phyloP scores from a whole-genome alignment of 2,113 vertebrate species.

The Leucoraja erinaceus region DNA sequence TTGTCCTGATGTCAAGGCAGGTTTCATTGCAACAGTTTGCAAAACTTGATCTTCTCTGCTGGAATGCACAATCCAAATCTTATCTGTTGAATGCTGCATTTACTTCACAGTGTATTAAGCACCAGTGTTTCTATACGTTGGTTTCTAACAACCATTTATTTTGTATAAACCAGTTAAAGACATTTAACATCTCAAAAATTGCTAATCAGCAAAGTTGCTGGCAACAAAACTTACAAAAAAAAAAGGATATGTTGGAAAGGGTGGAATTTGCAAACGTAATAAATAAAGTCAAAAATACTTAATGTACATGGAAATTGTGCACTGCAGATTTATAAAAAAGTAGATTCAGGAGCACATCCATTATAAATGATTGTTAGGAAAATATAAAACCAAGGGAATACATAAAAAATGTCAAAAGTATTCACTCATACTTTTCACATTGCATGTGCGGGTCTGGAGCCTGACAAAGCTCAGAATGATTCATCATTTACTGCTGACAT shows the following conservation, averaged over 20 bases:
- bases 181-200: slow-evolving; percentile 72
- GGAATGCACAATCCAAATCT: slow-evolving; percentile 61
- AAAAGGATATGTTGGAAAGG: slow-evolving; percentile 66
- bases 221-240: slow-evolving; percentile 65
- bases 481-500: slow-evolving; percentile 91
- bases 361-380: slow-evolving; percentile 85
- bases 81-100: slow-evolving; percentile 61
- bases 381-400: slow-evolving; percentile 97
- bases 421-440: slow-evolving; percentile 66
- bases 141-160: slow-evolving; percentile 80
- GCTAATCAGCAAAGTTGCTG: slow-evolving; percentile 49
- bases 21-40: slow-evolving; percentile 32
- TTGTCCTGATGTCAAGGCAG: slow-evolving; percentile 31
- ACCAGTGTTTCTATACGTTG: slow-evolving; percentile 87
- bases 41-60: slow-evolving; percentile 26
- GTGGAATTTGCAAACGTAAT: slow-evolving; percentile 83
- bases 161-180: slow-evolving; percentile 72
- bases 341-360: slow-evolving; percentile 94
- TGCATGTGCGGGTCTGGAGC: slow-evolving; percentile 53
- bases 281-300: slow-evolving; percentile 87
- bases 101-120: slow-evolving; percentile 98
- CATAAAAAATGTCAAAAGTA: slow-evolving; percentile 90
- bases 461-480: slow-evolving; percentile 78
- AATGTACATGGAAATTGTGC: slow-evolving; percentile 90
- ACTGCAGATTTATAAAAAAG: slow-evolving; percentile 85